Base-by-base conservation (phyloP, 2,888 invertebrate genomes). In the Agriopis leucophaearia region DNA sequence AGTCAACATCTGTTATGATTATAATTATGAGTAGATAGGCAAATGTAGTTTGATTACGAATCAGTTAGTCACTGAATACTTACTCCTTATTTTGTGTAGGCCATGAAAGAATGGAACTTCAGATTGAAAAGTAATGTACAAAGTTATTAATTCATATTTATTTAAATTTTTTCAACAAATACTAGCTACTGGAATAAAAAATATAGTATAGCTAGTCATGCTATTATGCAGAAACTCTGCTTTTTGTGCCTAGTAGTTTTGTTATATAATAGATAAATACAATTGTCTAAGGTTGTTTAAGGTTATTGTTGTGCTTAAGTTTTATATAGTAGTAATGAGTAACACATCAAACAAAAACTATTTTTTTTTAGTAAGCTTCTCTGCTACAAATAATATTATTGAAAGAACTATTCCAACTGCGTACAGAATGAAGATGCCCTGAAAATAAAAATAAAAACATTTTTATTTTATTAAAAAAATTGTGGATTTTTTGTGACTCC, bases 401-500 rank as follows among this genome's bases (percentile, higher is more conserved):
- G 89, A 83, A n/a, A 84, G 8, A 0, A 72, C 48, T 9, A 87
- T 74, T 38, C 91, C 91, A 5, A 79, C 63, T 10, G 78, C 69
- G 70, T 87, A 91, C 18, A 91, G 69, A 36, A 88, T 81, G 76
- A 88, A 92, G 47, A 90, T 78, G 9, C 91, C 91, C 90, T 91
- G 88, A 66, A 87, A 89, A 58, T 75, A 70, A 67, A 47, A 67
- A n/a, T n/a, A n/a, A n/a, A n/a, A n/a, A n/a, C n/a, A n/a, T n/a
- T n/a, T n/a, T n/a, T n/a, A n/a, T n/a, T n/a, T n/a, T n/a, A n/a
- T n/a, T n/a, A n/a, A n/a, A n/a, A n/a, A n/a, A n/a, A n/a, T n/a
- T n/a, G n/a, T n/a, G 27, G 5, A 27, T 5, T 27, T 27, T 27
- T 2, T 27, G 5, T 27, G 4, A 5, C 5, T 5, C 27, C 4